phyloP scores from a whole-genome alignment of 1,140 invertebrate species.

The Calephelis nemesis region DNA sequence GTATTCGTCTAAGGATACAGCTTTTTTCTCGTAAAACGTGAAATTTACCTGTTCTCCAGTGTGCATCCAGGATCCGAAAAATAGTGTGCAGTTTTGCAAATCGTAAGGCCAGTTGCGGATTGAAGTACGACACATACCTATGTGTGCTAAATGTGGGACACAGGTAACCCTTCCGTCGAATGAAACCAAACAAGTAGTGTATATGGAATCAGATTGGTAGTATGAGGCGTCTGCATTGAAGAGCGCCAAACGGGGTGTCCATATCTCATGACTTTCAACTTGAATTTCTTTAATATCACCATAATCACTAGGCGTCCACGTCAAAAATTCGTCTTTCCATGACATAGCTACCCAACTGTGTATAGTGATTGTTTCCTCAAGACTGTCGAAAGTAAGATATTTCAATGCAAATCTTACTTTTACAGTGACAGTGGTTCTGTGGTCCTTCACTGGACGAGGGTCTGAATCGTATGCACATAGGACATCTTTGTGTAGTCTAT shows the following conservation, averaged over 20 bases:
- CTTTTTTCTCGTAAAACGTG: slow-evolving; percentile 53
- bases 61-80: slow-evolving; percentile 81
- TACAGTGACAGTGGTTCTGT: slow-evolving; percentile 50
- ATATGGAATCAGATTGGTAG: slow-evolving; percentile 54
- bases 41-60: slow-evolving; percentile 81
- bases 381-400: slow-evolving; percentile 60
- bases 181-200: slow-evolving; percentile 63
- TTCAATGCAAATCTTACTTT: slow-evolving; percentile 63
- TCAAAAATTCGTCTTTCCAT: slow-evolving; percentile 65
- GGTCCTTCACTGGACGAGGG: slow-evolving; percentile 59
- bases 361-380: slow-evolving; percentile 63
- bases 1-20: slow-evolving; percentile 52
- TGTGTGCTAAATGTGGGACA: slow-evolving; percentile 71
- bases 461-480: slow-evolving; percentile 49
- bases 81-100: slow-evolving; percentile 74
- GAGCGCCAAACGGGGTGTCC: slow-evolving; percentile 59
- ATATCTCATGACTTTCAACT: slow-evolving; percentile 60
- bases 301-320: slow-evolving; percentile 59
- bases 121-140: slow-evolving; percentile 72
- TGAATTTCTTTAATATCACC: slow-evolving; percentile 57
- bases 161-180: slow-evolving; percentile 69
- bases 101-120: slow-evolving; percentile 79
- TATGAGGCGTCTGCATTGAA: slow-evolving; percentile 60
- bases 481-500: slow-evolving; percentile 53
- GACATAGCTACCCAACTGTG: slow-evolving; percentile 65